Evolutionary conservation across 2,113 vertebrate genomes (phyloP), one percentile per base, ranked within the genome.

Genomic region (Benitochromis conjunctus): DNA sequence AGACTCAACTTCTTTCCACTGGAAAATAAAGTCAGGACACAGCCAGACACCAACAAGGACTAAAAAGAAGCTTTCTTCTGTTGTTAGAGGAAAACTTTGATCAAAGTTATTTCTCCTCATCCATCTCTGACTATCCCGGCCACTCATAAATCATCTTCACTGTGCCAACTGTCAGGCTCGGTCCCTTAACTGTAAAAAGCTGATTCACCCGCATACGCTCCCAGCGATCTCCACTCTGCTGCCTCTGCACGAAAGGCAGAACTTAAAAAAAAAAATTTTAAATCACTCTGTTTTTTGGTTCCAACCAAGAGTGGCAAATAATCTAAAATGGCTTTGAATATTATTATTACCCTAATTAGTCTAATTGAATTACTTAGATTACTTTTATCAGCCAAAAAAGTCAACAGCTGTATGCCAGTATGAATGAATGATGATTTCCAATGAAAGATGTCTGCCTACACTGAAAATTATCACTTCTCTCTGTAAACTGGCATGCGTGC

Each of bases 61-160:
- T 57, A 69, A 90, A 88, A 84, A 81, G 85, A 80, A 86, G 90
- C 81, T 89, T 92, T 93, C 85, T 58, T 86, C 88, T 91, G 91
- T 91, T 90, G 93, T 93, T 93, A 93, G 91, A 90, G 84, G 89
- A 92, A 94, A 95, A 94, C 92, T 95, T 95, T 94, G 94, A 95
- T 95, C 88, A 95, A 95, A 95, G 92, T 95, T 95, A 88, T 93
- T 93, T 88, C 91, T 90, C 92, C 93, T 95, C 95, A 95, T 95
- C 95, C 93, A 95, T 95, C 94, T 95, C 91, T 93, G 94, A 95
- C 94, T 95, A 92, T 93, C 89, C 85, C 85, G 84, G 89, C 92
- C 89, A 88, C 82, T 92, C 94, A 95, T 95, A 95, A 95, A 95
- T 95, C 95, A 95, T 95, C 93, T 92, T 92, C 92, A 93, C 86